Conservation (phyloP, 2,113 vertebrate species). For the Equus przewalskii region DNA sequence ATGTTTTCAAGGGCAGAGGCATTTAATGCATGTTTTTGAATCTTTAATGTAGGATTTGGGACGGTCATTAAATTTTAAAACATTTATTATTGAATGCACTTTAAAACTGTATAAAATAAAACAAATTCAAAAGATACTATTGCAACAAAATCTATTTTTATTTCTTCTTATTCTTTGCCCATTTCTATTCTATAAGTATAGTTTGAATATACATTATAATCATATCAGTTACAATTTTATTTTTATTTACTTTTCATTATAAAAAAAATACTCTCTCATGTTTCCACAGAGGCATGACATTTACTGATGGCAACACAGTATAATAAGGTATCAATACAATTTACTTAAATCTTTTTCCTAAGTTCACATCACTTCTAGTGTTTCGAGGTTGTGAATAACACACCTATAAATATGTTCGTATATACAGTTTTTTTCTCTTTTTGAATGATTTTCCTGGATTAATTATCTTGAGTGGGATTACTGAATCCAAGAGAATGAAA, state of each 20-base stretch:
- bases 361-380: neutral
- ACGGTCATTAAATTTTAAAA: neutral
- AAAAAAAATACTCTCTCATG: neutral
- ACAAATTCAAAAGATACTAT: slow-evolving; percentile 5
- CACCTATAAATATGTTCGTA: neutral
- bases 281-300: neutral
- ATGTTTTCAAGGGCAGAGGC: slow-evolving; percentile 28
- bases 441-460: slow-evolving; percentile 9
- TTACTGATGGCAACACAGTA: neutral
- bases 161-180: slow-evolving; percentile 46
- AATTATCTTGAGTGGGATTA: neutral
- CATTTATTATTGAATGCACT: neutral
- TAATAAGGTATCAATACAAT: neutral
- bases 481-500: slow-evolving; percentile 10
- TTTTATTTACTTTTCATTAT: slow-evolving; percentile 48
- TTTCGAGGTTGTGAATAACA: slow-evolving; percentile 2
- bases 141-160: slow-evolving; percentile 32
- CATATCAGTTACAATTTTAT: neutral
- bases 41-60: neutral
- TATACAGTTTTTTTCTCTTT: neutral
- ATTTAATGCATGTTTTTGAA: slow-evolving; percentile 24
- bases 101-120: slow-evolving; percentile 57
- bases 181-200: slow-evolving; percentile 16
- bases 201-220: slow-evolving; percentile 7
- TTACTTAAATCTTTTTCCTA: neutral